phyloP scores from a whole-genome alignment of 2,113 vertebrate species.

The Sitta europaea region DNA sequence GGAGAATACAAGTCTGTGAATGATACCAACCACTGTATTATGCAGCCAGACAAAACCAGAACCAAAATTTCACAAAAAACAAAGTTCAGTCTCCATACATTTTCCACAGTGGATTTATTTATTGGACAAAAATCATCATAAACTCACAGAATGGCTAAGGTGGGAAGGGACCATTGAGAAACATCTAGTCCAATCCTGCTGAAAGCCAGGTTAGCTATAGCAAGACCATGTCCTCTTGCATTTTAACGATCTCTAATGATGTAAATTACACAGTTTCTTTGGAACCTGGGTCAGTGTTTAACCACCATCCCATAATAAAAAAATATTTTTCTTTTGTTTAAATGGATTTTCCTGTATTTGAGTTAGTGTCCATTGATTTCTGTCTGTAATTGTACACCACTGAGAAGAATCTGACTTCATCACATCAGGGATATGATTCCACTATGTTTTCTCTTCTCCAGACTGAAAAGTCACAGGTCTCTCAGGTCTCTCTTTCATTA shows the following conservation, averaged over 20 bases:
- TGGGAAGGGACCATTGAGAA: neutral
- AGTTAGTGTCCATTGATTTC: neutral
- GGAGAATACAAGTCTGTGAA: neutral
- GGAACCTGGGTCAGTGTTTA: neutral
- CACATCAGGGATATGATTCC: neutral
- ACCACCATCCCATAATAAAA: neutral
- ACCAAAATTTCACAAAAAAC: neutral
- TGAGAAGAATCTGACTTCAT: neutral
- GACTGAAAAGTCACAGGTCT: neutral
- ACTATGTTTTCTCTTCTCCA: neutral
- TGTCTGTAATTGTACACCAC: neutral
- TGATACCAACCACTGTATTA: neutral
- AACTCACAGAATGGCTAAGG: neutral
- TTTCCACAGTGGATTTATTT: neutral
- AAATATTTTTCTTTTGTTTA: neutral
- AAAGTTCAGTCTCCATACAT: neutral
- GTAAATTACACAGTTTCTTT: neutral
- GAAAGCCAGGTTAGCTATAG: neutral
- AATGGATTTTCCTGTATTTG: neutral
- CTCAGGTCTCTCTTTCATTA: neutral
- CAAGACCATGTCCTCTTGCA: neutral
- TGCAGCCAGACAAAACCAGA: neutral
- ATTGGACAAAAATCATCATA: neutral
- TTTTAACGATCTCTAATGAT: neutral
- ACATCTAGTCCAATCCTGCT: neutral